Base-by-base conservation (phyloP, 2,888 invertebrate species). In the Nezara viridula region DNA sequence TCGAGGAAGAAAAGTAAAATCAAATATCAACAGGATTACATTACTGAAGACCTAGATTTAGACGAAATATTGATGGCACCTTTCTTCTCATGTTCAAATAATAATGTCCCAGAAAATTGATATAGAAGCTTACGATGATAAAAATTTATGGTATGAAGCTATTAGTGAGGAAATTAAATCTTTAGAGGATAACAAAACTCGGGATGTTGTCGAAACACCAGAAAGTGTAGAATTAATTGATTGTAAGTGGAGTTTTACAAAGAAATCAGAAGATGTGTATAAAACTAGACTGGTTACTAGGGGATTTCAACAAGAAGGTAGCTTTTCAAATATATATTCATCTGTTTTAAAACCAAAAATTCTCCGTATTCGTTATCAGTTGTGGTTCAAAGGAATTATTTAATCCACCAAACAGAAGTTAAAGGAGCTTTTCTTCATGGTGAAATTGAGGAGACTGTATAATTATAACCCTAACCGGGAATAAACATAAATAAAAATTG, bases 71-170 rank as follows among this genome's bases (percentile, higher is more conserved):
- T 73, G 27, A 37, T 73, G 73, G 73, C 27, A 73, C 32, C 73
- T 19, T 73, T 73, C 73, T 73, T 73, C 27, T 27, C 27, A 27
- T 73, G 37, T 73, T 73, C 73, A 21, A 73, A 73, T 73, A 73
- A 73, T 73, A 73, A 73, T 73, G 73, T 73, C 73, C 73, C 73
- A 73, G 73, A 73, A 73, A 73, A 37, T 73, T 73, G 73, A 73
- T 73, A 73, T 73, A 27, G 32, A 73, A 73, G 27, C 73, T 73
- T 73, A 73, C 16, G 37, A 73, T 73, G 73, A 73, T 73, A 73
- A 73, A 66, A 73, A 73, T 73, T 2, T 73, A 19, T 21, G 27
- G 73, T 73, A 73, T 73, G 27, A 32, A 73, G 27, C 37, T 73
- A 27, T 21, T 73, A 73, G 27, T 73, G 73, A 32, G 73, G 73